Conservation (phyloP, 2,113 vertebrate genomes). For the Sinocyclocheilus rhinocerous region DNA sequence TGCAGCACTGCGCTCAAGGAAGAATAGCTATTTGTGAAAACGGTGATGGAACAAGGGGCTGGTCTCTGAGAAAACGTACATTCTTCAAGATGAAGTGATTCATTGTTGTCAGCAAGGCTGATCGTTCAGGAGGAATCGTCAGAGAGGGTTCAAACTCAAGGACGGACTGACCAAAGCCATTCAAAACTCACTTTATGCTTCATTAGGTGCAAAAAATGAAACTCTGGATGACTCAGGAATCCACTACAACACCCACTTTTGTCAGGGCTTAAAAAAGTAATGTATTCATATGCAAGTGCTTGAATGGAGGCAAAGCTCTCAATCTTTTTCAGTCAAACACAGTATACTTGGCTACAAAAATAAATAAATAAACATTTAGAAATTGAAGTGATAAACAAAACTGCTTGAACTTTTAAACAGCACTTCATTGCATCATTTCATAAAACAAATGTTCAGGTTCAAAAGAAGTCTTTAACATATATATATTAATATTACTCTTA, state of each 20-base stretch:
- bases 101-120: conserved; percentile 42
- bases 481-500: background rate
- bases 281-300: conserved; percentile 25
- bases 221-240: conserved; percentile 11
- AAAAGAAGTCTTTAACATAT: background rate
- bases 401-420: background rate
- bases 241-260: conserved; percentile 34
- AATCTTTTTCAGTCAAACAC: conserved; percentile 18
- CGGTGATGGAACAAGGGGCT: conserved; percentile 17
- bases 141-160: conserved; percentile 31
- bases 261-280: conserved; percentile 15
- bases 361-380: background rate
- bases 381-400: background rate
- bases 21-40: conserved; percentile 41
- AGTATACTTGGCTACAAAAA: background rate
- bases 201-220: conserved; percentile 52
- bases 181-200: conserved; percentile 45
- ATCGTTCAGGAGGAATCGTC: conserved; percentile 46
- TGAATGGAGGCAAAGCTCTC: background rate
- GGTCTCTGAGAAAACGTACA: conserved; percentile 36
- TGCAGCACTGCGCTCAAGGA: conserved; percentile 30
- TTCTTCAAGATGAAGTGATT: conserved; percentile 50
- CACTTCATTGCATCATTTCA: too few relatives aligned
- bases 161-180: conserved; percentile 45
- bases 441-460: accelerated